Percentiles rank a stretch among this genome's conserved stretches.
These are phyloP conservation scores for Parascotia fuliginaria DNA, from an alignment of 2,888 invertebrate species.

Conservation along the genomic window DNA sequence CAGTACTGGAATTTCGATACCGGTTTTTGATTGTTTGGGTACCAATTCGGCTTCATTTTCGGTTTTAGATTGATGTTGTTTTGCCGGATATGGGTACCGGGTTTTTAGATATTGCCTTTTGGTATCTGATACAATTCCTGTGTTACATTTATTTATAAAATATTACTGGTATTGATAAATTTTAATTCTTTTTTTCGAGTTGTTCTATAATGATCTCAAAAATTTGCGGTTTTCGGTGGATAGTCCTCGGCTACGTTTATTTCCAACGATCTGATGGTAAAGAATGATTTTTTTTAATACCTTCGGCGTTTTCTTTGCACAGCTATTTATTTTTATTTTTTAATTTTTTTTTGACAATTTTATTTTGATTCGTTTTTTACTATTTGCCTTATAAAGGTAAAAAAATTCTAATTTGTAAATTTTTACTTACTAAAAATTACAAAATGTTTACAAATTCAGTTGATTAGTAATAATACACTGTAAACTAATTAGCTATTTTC, in stretches of 20 bases:
- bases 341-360: constrained; percentile 42
- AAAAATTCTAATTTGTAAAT: no score
- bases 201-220: constrained; percentile 53
- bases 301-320: constrained; percentile 38
- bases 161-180: constrained; percentile 11
- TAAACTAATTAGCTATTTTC: no score
- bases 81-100: constrained; percentile 16
- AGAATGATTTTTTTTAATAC: constrained; percentile 41
- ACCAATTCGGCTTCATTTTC: constrained; percentile 26
- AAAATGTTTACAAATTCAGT: no score
- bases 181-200: neutral
- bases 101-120: constrained; percentile 22
- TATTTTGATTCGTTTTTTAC: no score
- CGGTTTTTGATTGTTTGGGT: constrained; percentile 7
- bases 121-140: constrained; percentile 21
- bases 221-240: constrained; percentile 50
- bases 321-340: constrained; percentile 41
- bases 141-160: constrained; percentile 10
- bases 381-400: no score
- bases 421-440: no score
- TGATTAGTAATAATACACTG: no score
- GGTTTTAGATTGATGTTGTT: constrained; percentile 12
- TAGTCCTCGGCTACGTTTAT: constrained; percentile 52
- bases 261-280: constrained; percentile 68
- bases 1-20: constrained; percentile 17